Conservation (phyloP, 2,888 invertebrate genomes). For the Protonemura montana region DNA sequence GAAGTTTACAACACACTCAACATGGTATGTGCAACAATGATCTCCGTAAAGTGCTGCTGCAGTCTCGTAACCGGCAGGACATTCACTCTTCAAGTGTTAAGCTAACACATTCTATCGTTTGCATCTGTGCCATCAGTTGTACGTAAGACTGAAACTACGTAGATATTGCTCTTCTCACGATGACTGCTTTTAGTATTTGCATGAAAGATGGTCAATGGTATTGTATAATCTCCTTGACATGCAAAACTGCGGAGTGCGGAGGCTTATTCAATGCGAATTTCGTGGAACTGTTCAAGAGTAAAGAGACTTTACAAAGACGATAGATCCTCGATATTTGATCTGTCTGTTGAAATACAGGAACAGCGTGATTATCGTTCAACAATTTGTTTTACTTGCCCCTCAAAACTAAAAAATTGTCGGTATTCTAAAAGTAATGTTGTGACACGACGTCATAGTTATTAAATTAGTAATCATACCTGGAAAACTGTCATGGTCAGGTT, state of each 20-base stretch:
- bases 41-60: not conserved
- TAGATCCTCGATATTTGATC: too few relatives aligned
- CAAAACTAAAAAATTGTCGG: too few relatives aligned
- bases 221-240: slow-evolving; percentile 2
- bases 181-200: not conserved
- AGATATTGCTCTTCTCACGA: not conserved
- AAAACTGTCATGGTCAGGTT: too few relatives aligned
- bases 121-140: not conserved
- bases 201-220: not conserved
- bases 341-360: too few relatives aligned
- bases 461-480: too few relatives aligned
- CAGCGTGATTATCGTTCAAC: too few relatives aligned
- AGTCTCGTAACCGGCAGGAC: not conserved
- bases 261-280: not conserved
- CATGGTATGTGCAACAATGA: too few relatives aligned
- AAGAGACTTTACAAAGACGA: not conserved
- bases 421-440: too few relatives aligned
- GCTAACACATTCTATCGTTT: not conserved
- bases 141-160: not conserved
- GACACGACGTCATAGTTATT: too few relatives aligned
- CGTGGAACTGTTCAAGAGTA: not conserved
- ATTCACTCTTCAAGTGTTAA: not conserved
- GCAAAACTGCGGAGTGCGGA: not conserved
- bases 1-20: too few relatives aligned
- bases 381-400: too few relatives aligned